phyloP scores from a whole-genome alignment of 2,797 vertebrate species.

The Enteromius trimaculatus region DNA sequence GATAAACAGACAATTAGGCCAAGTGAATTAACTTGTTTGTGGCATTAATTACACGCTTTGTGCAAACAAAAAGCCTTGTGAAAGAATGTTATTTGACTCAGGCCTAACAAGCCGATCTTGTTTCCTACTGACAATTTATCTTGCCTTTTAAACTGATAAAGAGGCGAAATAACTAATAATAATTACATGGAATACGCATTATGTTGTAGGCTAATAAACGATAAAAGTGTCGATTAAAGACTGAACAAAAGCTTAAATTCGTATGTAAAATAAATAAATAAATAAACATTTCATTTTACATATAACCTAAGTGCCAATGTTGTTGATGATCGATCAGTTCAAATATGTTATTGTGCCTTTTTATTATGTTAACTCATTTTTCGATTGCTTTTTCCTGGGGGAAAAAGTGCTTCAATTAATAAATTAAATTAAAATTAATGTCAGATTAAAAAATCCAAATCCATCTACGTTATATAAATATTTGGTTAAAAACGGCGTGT shows the following conservation, averaged over 20 bases:
- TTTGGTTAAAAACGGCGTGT: background rate
- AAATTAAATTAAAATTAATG: background rate
- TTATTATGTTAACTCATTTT: background rate
- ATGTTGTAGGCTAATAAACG: background rate
- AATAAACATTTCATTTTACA: background rate
- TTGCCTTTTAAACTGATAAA: conserved; percentile 33
- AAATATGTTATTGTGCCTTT: background rate
- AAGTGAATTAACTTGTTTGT: conserved; percentile 67
- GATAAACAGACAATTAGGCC: conserved; percentile 66
- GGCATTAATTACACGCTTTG: conserved; percentile 67
- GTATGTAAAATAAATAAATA: background rate
- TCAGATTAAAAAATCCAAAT: too few species aligned
- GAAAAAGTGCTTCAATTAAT: too few species aligned
- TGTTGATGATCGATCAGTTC: background rate
- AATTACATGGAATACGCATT: conserved; percentile 26
- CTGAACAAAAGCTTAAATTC: background rate
- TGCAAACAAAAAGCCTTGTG: conserved; percentile 63
- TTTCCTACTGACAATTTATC: conserved; percentile 36
- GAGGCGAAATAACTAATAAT: background rate
- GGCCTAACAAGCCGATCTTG: conserved; percentile 65
- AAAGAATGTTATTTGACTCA: conserved; percentile 63
- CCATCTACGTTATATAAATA: background rate
- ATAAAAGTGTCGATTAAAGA: background rate
- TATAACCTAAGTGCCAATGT: background rate
- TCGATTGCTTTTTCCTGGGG: background rate